These are phyloP conservation scores for Alosa sapidissima DNA, from an alignment of 2,797 vertebrate genomes.

Conservation along the genomic window DNA sequence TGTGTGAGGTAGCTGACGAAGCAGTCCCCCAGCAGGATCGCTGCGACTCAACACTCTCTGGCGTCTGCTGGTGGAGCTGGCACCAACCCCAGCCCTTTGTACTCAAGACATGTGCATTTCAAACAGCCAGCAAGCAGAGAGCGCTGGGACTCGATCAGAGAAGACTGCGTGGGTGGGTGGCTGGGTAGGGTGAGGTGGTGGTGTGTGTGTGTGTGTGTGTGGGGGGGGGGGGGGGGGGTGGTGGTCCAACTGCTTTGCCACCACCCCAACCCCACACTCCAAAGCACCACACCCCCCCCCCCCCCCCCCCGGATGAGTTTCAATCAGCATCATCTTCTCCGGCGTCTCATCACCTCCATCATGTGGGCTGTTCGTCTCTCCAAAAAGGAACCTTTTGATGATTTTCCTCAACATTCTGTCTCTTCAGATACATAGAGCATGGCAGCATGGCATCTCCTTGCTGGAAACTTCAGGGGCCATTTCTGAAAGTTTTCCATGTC, in stretches of 20 bases:
- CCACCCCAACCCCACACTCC: conserved; percentile 43
- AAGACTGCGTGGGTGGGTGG: not conserved
- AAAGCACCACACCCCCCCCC: conserved; percentile 51
- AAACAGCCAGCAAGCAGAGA: conserved; percentile 5
- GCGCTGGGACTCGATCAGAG: conserved; percentile 11
- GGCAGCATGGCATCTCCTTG: not conserved
- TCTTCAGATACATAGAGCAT: not conserved
- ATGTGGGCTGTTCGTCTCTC: not conserved
- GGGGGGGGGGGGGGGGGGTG: not conserved
- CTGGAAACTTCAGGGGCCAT: not conserved
- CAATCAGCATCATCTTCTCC: not conserved
- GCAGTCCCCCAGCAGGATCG: conserved; percentile 10
- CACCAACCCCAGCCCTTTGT: conserved; percentile 2
- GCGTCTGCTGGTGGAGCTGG: not conserved
- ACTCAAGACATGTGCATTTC: conserved; percentile 22
- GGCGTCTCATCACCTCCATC: not conserved
- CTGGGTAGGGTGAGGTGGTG: not conserved
- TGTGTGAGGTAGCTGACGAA: not conserved
- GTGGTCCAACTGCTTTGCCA: not conserved
- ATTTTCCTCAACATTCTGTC: not conserved
- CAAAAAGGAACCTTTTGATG: conserved; percentile 1
- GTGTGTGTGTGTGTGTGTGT: not conserved
- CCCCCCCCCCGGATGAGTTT: conserved; percentile 1
- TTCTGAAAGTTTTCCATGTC: not conserved
- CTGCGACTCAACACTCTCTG: not conserved